These are phyloP conservation scores for Clinocottus analis DNA, from an alignment of 2,113 vertebrate species.

Conservation along the genomic window DNA sequence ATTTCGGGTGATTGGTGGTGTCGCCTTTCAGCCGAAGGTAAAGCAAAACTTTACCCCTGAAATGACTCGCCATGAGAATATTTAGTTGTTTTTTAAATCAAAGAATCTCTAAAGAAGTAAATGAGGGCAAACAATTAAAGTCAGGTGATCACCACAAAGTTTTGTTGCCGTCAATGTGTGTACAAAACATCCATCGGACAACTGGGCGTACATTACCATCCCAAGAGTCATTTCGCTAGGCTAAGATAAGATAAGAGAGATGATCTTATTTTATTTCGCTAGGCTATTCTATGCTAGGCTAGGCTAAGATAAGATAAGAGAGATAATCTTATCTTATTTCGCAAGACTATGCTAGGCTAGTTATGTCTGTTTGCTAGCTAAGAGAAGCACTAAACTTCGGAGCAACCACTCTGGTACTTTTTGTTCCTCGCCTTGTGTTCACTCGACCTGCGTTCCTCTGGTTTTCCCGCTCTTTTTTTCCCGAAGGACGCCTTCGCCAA, in stretches of 20 bases:
- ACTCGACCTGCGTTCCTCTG: neutral
- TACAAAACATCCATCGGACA: too few species aligned
- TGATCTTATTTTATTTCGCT: too few species aligned
- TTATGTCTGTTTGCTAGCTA: neutral
- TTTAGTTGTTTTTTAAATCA: neutral
- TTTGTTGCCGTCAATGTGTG: neutral
- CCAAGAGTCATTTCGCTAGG: neutral
- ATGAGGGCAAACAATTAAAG: neutral
- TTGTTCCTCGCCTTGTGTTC: too few species aligned
- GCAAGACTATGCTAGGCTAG: neutral
- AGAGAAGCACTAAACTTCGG: neutral
- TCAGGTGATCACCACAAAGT: neutral
- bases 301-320: too few species aligned
- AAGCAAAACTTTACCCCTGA: neutral
- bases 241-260: too few species aligned
- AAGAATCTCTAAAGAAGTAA: neutral
- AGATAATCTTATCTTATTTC: too few species aligned
- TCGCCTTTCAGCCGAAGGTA: neutral
- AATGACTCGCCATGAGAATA: neutral
- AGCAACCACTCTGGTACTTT: neutral
- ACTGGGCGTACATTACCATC: neutral
- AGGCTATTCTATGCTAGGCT: too few species aligned
- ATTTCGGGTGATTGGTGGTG: neutral
- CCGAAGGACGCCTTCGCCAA: slow-evolving; percentile 93
- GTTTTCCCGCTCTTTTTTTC: neutral